Evolutionary conservation across 2,888 invertebrate genomes (phyloP).

Genomic region (Dugesia japonica): DNA sequence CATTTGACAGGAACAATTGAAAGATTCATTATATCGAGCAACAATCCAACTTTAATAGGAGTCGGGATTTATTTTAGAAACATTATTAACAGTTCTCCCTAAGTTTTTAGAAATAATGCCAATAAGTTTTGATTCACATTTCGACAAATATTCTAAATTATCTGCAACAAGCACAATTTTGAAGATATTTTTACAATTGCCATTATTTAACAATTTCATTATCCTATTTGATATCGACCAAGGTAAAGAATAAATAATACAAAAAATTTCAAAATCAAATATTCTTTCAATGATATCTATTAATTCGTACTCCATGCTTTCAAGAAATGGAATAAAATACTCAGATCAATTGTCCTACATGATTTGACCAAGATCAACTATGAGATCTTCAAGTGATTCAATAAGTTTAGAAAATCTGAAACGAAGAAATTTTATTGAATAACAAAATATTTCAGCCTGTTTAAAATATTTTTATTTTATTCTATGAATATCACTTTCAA

Average conservation of each 20-base stretch:
- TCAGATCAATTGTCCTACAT: not conserved
- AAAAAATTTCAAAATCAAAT: not conserved
- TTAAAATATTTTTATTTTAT: too few relatives aligned
- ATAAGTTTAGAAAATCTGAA: not conserved
- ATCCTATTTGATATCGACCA: not conserved
- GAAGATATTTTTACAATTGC: not conserved
- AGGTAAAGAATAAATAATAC: not conserved
- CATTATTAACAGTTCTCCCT: not conserved
- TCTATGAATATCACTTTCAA: too few relatives aligned
- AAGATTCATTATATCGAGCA: not conserved
- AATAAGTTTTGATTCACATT: not conserved
- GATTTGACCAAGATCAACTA: not conserved
- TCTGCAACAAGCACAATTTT: not conserved
- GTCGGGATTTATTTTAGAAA: not conserved
- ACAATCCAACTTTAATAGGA: not conserved
- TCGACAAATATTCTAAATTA: not conserved
- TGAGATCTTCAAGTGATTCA: not conserved
- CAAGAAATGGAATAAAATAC: conserved; percentile 4
- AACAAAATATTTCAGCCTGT: too few relatives aligned
- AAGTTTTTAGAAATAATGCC: not conserved
- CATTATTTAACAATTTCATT: not conserved
- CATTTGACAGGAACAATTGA: too few relatives aligned
- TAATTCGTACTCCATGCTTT: not conserved
- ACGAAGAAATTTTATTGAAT: too few relatives aligned
- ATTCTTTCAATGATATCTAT: not conserved